Base-by-base conservation (phyloP, 1,140 invertebrate species). In the Drosophila sulfurigaster region DNA sequence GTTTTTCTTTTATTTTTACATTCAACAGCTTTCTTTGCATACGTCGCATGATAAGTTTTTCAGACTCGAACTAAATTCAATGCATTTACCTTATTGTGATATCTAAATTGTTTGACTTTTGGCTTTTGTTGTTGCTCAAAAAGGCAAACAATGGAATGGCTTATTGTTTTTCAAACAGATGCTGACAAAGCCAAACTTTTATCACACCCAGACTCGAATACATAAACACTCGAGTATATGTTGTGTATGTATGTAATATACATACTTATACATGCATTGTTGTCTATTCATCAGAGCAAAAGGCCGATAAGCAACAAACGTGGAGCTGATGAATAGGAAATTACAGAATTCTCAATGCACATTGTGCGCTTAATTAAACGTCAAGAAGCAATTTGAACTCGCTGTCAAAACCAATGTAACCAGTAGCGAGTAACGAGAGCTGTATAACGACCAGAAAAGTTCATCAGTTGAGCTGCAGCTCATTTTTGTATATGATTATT, bases 111-210 rank as follows among this genome's bases (percentile, higher is more conserved):
- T 87, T 83, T 83, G 69, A 73, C 68, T 82, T 71, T 69, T 35
- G 57, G 69, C 80, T 54, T 77, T 87, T 82, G 83, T 83, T 87
- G 69, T 82, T 88, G 83, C 83, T 88, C 49, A 70, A 87, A 88
- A 88, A 83, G 83, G 62, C 85, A 87, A 83, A 89, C 83, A 88
- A 83, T 88, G 63, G 70, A 43, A 32, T 57, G 58, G 66, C 63
- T 87, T 71, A 87, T 89, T 89, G 83, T 88, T 83, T 80, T 70
- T 68, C 62, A 57, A 78, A 78, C 49, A 64, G 54, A 76, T 77
- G 49, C 79, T 73, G 51, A 89, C 83, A 89, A 63, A 72, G 59
- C 25, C 73, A 74, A 66, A 66, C 81, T 69, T 66, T 70, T 80
- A 45, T 71, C 32, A 58, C 28, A 62, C 49, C 49, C 30, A 49